Base-by-base conservation (phyloP, 2,113 vertebrate genomes). In the Syngnathus floridae region DNA sequence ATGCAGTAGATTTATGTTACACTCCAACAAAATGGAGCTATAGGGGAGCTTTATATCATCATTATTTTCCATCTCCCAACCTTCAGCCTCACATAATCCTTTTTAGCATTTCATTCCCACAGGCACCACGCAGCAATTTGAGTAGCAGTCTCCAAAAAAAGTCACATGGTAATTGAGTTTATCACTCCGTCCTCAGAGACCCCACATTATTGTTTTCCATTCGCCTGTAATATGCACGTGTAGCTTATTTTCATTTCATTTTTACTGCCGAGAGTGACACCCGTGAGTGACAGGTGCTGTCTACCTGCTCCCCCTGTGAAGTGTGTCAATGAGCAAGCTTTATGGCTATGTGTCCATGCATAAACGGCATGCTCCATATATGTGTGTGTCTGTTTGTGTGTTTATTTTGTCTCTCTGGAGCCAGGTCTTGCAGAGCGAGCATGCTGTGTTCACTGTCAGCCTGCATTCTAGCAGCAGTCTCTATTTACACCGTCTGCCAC, bases 401-500 rank as follows among this genome's bases (percentile, higher is more conserved):
- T 56, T 58, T 41, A 36, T 63, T 35, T 70, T 65, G 57, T 73
- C 66, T 66, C 74, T 79, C 69, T 19, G 64, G 66, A 74, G 84
- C 81, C 83, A 86, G 76, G 65, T 80, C 82, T 73, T 77, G 75
- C 75, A 65, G 79, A 75, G 84, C 35, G 54, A 7, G 60, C 80
- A 4, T 77, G 83, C 80, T 77, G 81, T 49, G 77, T 74, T 86
- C 86, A 74, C 86, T 78, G 78, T 86, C 57, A 60, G 67, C 57
- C 70, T 69, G 67, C 64, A 63, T 82, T 85, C 77, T 76, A 85
- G 56, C 84, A 84, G 82, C 80, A 71, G 82, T 72, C 65, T 79
- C 78, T 80, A 74, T 83, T 86, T 82, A 81, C 69, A 76, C 84
- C 77, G 82, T 86, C 84, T 85, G 84, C 82, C 75, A 67, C 78